Evolutionary conservation across 2,113 vertebrate genomes (phyloP), one percentile per base, ranked within the genome.

Genomic region (Tetrao urogallus): DNA sequence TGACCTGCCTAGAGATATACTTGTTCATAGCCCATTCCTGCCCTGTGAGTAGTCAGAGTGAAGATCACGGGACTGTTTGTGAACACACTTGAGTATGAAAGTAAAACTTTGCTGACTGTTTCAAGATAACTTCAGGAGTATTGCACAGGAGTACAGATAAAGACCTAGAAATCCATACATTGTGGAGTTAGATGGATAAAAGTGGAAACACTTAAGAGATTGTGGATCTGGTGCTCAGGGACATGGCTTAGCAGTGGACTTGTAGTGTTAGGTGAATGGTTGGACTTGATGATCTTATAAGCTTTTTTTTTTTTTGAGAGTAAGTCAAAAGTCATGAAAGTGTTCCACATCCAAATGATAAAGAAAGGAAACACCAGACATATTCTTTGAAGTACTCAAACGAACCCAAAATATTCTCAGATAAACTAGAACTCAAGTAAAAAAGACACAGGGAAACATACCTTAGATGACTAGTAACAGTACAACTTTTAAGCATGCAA

Each of bases 401-500:
- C 30, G 32, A 80, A 30, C 15, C 21, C 5, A 25, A 61, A 69
- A 66, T 15, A 8, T 54, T 79, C 34, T 72, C 30, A 48, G 27
- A 30, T 30, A 76, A 84, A 87, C 40, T 0, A 84, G 75, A 87
- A 85, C 58, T 36, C 6, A 11, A 63, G 30, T 70, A 9, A 38
- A 65, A 93, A 79, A 85, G 17, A 83, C 27, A 57, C 3, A 48
- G 57, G 45, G 22, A 76, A 74, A 71, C 24, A 34, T 67, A 85
- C 45, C 12, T 85, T 17, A 73, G 48, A 80, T 50, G 63, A 86
- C 54, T 91, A 82, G 27, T 10, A 95, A 48, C 30, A 56, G 72
- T 90, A 88, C 64, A 42, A 66, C 56, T 92, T 92, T 73, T 75
- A 92, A 89, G 67, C 30, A 82, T 63, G 40, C 11, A 80, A 86